Evolutionary conservation across 2,797 vertebrate genomes (phyloP), one percentile per base, ranked within the genome.

Genomic region (Tokudaia tokunoshimensis): DNA sequence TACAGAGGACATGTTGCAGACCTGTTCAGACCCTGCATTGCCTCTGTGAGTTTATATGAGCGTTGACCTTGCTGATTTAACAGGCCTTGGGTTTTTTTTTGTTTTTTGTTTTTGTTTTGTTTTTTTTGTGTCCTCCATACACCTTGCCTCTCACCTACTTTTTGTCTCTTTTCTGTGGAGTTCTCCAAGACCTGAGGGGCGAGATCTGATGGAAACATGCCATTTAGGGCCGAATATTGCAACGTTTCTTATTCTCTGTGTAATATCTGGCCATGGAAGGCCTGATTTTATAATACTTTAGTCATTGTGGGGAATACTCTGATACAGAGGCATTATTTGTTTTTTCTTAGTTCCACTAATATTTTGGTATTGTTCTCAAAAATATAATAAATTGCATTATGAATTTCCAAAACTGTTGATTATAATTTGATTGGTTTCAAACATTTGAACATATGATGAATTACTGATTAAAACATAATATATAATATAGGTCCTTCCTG

Each of bases 401-500:
- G 11, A 31, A n/a, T 91, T 89, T 92, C 13, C n/a, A 70, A 67
- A 74, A 92, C 81, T 50, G 59, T 44, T 20, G 74, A 11, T 12
- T 52, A 74, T 9, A 88, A 31, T 31, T 85, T 80, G 72, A 59
- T 3, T 83, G 13, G 83, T 80, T 96, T 96, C 50, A 63, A 82
- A 96, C 93, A 97, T 97, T 97, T 97, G 89, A 97, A 96, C 96
- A 96, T 92, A 67, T 92, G 87, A 91, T 86, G 59, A 97, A 79
- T 98, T 97, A 98, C 97, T 95, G 98, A 97, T 97, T 97, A 98
- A 95, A 95, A 6, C 70, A 50, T 93, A 96, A 88, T 82, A 95
- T 83, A 44, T 93, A 96, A 88, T 86, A 95, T 72, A 97, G 95
- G 95, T 97, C 94, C 96, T 98, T 97, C 97, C 57, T 97, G 89